These are phyloP conservation scores for Cerastoderma edule DNA, from an alignment of 2,888 invertebrate species.

Conservation along the genomic window DNA sequence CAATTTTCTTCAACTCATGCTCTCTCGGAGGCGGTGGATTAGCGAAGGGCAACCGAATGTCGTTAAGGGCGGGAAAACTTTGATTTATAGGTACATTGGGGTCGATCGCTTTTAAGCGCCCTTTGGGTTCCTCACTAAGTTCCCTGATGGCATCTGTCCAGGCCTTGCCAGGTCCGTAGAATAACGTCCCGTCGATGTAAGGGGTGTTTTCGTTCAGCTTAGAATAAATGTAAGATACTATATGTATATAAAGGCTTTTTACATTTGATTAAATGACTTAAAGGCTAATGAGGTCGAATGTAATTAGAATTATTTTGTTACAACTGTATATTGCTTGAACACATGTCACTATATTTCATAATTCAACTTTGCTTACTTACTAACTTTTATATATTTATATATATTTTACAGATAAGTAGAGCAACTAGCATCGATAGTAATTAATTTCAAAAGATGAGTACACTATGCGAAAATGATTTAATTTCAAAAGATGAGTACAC, in stretches of 20 bases:
- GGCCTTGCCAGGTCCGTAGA: constrained; percentile 98
- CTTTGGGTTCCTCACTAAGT: constrained; percentile 86
- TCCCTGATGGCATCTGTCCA: constrained; percentile 97
- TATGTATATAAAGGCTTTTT: not conserved
- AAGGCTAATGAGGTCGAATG: not conserved
- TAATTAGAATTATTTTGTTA: too few species aligned
- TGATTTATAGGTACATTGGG: constrained; percentile 44
- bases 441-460: too few species aligned
- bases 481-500: too few species aligned
- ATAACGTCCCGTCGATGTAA: constrained; percentile 99
- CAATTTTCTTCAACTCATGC: constrained; percentile 68
- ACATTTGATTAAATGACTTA: not conserved
- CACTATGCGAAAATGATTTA: too few species aligned
- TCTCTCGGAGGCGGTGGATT: constrained; percentile 74
- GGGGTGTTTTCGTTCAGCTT: constrained; percentile 95
- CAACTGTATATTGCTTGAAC: too few species aligned
- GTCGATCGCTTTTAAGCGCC: constrained; percentile 87
- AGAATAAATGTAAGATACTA: not conserved
- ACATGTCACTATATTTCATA: too few species aligned
- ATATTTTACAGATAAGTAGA: not conserved
- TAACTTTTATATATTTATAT: not conserved
- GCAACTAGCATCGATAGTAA: not conserved
- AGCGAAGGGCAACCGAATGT: constrained; percentile 72
- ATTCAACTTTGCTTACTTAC: too few species aligned
- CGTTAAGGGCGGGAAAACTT: constrained; percentile 68